These are phyloP conservation scores for Tanytarsus gracilentus DNA, from an alignment of 2,888 invertebrate genomes.

Conservation along the genomic window DNA sequence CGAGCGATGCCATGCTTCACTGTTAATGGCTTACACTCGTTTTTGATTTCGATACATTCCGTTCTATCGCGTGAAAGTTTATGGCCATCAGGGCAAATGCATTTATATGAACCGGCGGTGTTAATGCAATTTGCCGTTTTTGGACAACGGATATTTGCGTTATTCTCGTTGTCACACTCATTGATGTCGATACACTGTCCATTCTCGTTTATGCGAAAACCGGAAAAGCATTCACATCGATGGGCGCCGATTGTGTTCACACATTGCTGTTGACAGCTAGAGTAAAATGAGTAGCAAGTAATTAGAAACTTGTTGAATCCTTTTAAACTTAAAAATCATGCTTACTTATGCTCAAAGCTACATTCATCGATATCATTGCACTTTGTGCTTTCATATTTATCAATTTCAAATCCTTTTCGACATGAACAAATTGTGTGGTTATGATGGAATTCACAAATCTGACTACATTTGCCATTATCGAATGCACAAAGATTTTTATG, in stretches of 20 bases:
- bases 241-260: slow-evolving; percentile 45
- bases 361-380: slow-evolving; percentile 43
- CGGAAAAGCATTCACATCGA: slow-evolving; percentile 53
- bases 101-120: slow-evolving; percentile 44
- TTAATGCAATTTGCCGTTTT: slow-evolving; percentile 42
- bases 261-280: slow-evolving; percentile 46
- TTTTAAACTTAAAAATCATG: not conserved
- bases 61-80: slow-evolving; percentile 35
- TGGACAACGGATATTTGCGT: slow-evolving; percentile 40
- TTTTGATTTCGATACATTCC: slow-evolving; percentile 35
- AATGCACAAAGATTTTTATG: slow-evolving; percentile 42
- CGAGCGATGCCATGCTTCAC: slow-evolving; percentile 30
- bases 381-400: slow-evolving; percentile 37
- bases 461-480: slow-evolving; percentile 50
- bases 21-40: slow-evolving; percentile 37
- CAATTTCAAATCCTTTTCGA: slow-evolving; percentile 42
- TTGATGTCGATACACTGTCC: slow-evolving; percentile 48
- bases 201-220: slow-evolving; percentile 45
- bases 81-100: slow-evolving; percentile 45
- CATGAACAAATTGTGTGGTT: slow-evolving; percentile 38
- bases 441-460: slow-evolving; percentile 37
- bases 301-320: not conserved
- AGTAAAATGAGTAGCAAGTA: not conserved
- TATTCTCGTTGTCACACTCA: slow-evolving; percentile 47
- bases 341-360: slow-evolving; percentile 33